Evolutionary conservation across 1,140 invertebrate genomes (phyloP), one percentile per base, ranked within the genome.

Genomic region (Andricus grossulariae): DNA sequence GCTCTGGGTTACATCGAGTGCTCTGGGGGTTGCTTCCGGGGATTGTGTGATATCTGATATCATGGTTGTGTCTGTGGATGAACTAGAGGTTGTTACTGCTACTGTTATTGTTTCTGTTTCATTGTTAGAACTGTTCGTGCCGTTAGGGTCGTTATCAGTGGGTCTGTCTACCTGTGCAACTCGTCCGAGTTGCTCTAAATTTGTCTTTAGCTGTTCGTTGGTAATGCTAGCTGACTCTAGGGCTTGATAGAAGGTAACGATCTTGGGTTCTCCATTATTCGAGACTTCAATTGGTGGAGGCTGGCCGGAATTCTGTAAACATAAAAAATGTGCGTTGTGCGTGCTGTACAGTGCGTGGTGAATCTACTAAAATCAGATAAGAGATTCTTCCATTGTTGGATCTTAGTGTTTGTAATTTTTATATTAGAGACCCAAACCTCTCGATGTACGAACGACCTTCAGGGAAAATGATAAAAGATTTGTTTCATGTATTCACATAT

Each of bases 201-300:
- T 80, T 78, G 87, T 66, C 13, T 66, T 66, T 16, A 66, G 76
- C 72, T 87, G 86, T 87, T 90, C 86, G 72, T 91, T 89, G 79
- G 79, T 89, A 78, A 91, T 86, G 72, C 83, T 90, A 74, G 87
- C 86, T 39, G 89, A 84, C 77, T 91, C 89, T 86, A 90, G 80
- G 18, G 89, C 89, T n/a, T 89, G 88, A 85, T 91, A 90, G 81
- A 87, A 87, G 72, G 88, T 91, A 78, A 90, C 66, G 73, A 90
- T 82, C 81, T 89, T 88, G 7, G 90, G 85, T 77, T 91, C 88
- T 71, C 89, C 86, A 72, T 88, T 87, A 77, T 84, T 91, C 74
- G 84, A 86, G 73, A 91, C 83, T 70, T 86, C 84, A 50, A 91
- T 83, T 45, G 85, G 80, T 45, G 86, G 81, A 52, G 79, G 73